phyloP scores from a whole-genome alignment of 2,797 vertebrate genomes.

The Artibeus jamaicensis region DNA sequence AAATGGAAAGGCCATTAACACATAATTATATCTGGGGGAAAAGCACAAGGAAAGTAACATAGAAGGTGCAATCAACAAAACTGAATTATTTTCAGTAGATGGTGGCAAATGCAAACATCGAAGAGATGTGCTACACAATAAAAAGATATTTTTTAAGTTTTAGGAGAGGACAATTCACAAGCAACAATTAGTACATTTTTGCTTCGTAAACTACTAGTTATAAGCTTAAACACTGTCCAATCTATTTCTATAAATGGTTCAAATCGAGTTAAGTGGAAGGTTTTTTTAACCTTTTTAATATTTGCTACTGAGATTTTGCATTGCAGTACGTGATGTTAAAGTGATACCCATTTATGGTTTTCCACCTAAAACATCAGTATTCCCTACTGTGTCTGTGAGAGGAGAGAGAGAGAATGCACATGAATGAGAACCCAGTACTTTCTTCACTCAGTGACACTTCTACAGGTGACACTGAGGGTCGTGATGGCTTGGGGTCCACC shows the following conservation, averaged over 20 bases:
- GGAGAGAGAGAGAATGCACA: conserved; percentile 43
- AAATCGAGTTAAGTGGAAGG: conserved; percentile 67
- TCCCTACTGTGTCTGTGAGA: conserved; percentile 57
- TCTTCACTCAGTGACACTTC: conserved; percentile 71
- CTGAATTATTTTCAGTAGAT: not conserved
- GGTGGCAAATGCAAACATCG: not conserved
- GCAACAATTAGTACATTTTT: not conserved
- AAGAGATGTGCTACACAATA: not conserved
- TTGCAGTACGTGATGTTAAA: conserved; percentile 65
- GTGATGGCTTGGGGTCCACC: conserved; percentile 69
- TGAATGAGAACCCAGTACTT: conserved; percentile 65
- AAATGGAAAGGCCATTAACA: not conserved
- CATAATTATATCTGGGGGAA: not conserved
- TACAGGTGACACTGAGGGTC: conserved; percentile 62
- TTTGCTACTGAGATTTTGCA: conserved; percentile 71
- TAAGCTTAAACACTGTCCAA: conserved; percentile 69
- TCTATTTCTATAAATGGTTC: conserved; percentile 63
- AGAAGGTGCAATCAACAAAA: not conserved
- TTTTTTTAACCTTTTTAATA: conserved; percentile 63
- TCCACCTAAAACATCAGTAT: conserved; percentile 67
- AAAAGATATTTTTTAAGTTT: not conserved
- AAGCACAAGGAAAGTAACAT: not conserved
- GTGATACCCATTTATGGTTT: conserved; percentile 74
- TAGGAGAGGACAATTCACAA: not conserved
- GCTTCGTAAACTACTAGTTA: conserved; percentile 44